Base-by-base conservation (phyloP, 2,113 vertebrate genomes). In the Beaufortia kweichowensis region DNA sequence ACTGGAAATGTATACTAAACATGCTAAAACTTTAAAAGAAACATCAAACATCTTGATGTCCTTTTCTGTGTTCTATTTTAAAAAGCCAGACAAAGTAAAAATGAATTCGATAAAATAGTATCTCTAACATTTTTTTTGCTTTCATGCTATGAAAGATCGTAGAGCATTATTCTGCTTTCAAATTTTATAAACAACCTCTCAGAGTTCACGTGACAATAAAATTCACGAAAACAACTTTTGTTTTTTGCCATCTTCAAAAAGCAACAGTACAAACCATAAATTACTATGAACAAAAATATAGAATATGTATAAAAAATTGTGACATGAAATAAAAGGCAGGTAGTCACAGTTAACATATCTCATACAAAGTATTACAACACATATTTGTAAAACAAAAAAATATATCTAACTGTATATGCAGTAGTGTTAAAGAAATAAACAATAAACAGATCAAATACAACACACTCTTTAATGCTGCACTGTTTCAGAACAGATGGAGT, bases 361-460 rank as follows among this genome's bases (percentile, higher is more conserved):
- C n/a, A 53, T 57, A 76, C 50, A 63, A 76, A 41, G 48, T 24
- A 68, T 69, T 9, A 35, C 41, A 31, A 55, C 53, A 73, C 67
- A 72, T 24, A n/a, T 41, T 29, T 41, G 26, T 46, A 56, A 63
- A n/a, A n/a, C n/a, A n/a, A 57, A n/a, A 74, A 63, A 79, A 72
- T 57, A 64, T 73, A 79, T 46, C 41, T 68, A 65, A 78, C 57
- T 62, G 33, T 78, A 57, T 39, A 78, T 35, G 70, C 43, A 79
- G 68, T 53, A 62, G 74, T 64, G 31, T 67, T 41, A 24, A 56
- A 26, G 19, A 26, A 31, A 60, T 3, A 15, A 33, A 48, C 8
- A 78, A 61, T 26, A 48, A 43, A 28, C 15, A 23, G 21, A 19
- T 55, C 41, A 26, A 46, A 35, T 50, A 64, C 41, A 60, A 59